Evolutionary conservation across 2,797 vertebrate genomes (phyloP), one percentile per base, ranked within the genome.

Genomic region (Myotis planiceps): DNA sequence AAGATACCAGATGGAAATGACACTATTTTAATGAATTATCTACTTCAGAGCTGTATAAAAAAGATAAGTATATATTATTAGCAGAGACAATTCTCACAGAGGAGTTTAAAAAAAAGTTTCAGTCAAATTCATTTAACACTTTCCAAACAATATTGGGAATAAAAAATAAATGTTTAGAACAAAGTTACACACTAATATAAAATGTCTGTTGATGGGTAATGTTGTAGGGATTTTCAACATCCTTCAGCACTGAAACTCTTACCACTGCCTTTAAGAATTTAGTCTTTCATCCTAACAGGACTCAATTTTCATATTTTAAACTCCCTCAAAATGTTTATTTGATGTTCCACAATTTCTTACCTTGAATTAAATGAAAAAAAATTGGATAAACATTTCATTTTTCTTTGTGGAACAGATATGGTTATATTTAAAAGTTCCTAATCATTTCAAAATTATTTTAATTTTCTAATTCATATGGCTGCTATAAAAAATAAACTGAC

Each of bases 391-490:
- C 18, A 88, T 60, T 27, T 45, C 8, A 72, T 72, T 13, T 58
- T 65, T 42, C 37, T 66, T 66, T 84, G 9, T 71, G 23, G 32
- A 71, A 81, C 8, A 92, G 18, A 75, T 66, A 58, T 90, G 18
- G 82, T 60, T 14, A 55, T 81, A 72, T 78, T 82, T 86, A 72
- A 76, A 84, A 68, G 9, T 25, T 74, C 3, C 80, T 92, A 88
- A 65, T 92, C 14, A 76, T 60, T 94, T 90, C 10, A 90, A 90
- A 69, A 75, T 69, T 90, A 58, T 83, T 94, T 90, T 16, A 72
- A 4, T 88, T 66, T 15, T 3, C 4, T 47, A 88, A 84, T 72
- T 3, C n/a, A n/a, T 65, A 63, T 53, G 9, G 4, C 25, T 85
- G 6, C 27, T 66, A 45, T 87, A 71, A 90, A 72, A n/a, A 75